Base-by-base conservation (phyloP, 2,888 invertebrate species). In the Megaustenia siamemsis region DNA sequence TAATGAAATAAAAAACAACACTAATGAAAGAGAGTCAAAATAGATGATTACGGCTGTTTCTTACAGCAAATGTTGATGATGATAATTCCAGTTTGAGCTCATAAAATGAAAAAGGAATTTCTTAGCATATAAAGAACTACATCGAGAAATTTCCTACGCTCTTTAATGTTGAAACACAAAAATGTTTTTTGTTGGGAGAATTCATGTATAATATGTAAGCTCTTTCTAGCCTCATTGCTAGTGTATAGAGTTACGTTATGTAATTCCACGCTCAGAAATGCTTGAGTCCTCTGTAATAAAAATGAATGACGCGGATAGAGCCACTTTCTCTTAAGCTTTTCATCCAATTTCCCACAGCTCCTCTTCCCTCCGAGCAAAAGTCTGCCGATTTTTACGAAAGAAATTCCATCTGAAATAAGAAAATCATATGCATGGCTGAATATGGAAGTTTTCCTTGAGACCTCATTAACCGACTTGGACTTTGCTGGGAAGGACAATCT, bases 371-470 rank as follows among this genome's bases (percentile, higher is more conserved):
- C 63, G 49, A 82, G 82, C 82, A 82, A 82, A 82, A 75, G 75
- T 82, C 75, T 82, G 71, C 53, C 81, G 71, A 71, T 71, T 81
- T 81, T 71, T 71, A 56, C n/a, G 56, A 66, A 45, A 24, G 21
- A 66, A 63, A 82, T 66, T 75, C 82, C 60, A 75, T 83, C 56
- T 73, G 83, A 77, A 83, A 83, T 83, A 83, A 83, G 83, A 77
- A 83, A 77, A 83, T 83, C 76, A 83, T 83, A 83, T 83, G 83
- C 83, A 83, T 83, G 68, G 75, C 45, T 83, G 83, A 83, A 53
- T 75, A 45, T 3, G 75, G 75, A 82, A 75, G 63, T 45, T 83
- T 68, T 83, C 43, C 66, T 28, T 12, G 49, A 77, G 63, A 83
- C 76, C 83, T 83, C 83, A 77, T 83, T 83, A 83, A 18, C 83